These are phyloP conservation scores for Laticauda colubrina DNA, from an alignment of 2,113 vertebrate species.

Conservation along the genomic window DNA sequence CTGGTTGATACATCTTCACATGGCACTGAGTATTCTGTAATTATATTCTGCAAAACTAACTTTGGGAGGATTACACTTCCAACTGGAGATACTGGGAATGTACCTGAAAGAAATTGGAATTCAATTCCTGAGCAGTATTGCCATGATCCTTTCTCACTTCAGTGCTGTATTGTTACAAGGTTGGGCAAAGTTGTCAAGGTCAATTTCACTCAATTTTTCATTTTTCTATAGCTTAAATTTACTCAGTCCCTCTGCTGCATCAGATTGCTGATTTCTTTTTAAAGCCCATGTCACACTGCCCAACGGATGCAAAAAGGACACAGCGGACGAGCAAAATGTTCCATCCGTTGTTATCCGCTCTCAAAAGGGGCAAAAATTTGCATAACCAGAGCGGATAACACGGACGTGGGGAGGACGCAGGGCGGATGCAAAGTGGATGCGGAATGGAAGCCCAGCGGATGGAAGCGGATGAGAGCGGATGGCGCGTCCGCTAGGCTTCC, in stretches of 20 bases:
- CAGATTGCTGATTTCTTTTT: neutral
- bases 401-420: too few relatives aligned
- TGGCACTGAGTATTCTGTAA: neutral
- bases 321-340: too few relatives aligned
- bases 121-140: neutral
- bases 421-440: too few relatives aligned
- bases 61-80: neutral
- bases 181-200: neutral
- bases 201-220: neutral
- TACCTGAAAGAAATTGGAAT: neutral
- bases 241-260: neutral
- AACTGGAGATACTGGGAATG: neutral
- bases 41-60: neutral
- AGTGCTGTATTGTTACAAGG: neutral
- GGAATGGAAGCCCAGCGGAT: too few relatives aligned
- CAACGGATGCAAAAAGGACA: too few relatives aligned
- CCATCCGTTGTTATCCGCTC: too few relatives aligned
- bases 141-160: neutral
- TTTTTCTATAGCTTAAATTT: neutral
- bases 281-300: too few relatives aligned
- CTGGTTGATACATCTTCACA: neutral
- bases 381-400: too few relatives aligned
- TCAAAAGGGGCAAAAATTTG: too few relatives aligned
- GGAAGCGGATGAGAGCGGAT: too few relatives aligned
- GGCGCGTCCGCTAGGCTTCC: too few relatives aligned